A percentile compares a stretch with the other conserved stretches of the same genome.
Evolutionary conservation across 1,140 invertebrate genomes (phyloP).

Genomic region (Eumaeus atala): DNA sequence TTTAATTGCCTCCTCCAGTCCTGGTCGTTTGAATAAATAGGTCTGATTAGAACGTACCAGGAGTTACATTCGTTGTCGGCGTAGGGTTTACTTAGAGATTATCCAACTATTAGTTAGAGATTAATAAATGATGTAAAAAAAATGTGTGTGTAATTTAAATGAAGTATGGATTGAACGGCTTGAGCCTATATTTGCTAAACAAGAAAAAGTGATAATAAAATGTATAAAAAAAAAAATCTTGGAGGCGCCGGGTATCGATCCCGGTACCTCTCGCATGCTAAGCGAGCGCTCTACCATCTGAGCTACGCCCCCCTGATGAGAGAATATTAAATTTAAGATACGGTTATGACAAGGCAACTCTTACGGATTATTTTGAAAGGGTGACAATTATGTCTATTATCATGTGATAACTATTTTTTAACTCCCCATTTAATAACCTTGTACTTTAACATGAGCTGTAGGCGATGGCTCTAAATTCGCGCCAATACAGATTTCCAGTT

Average conservation of each 20-base stretch:
- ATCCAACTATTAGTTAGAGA: constrained; percentile 3
- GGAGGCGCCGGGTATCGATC: constrained; percentile 40
- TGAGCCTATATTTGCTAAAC: no score
- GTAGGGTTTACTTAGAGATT: neutral
- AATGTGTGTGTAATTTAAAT: no score
- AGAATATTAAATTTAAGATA: constrained; percentile 11
- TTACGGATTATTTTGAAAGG: no score
- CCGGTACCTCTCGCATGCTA: constrained; percentile 39
- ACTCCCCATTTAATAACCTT: no score
- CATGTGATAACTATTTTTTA: no score
- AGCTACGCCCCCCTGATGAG: constrained; percentile 31
- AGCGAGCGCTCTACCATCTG: constrained; percentile 39
- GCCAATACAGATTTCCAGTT: no score
- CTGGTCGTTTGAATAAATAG: neutral
- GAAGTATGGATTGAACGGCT: no score
- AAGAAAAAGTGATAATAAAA: no score
- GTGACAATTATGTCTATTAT: no score
- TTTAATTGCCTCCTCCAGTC: neutral
- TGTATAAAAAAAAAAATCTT: constrained; percentile 11
- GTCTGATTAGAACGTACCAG: neutral
- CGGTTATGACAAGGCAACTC: no score
- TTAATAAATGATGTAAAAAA: neutral
- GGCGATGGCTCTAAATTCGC: no score
- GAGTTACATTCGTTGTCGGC: neutral
- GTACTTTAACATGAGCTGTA: no score